These are phyloP conservation scores for Sinocyclocheilus grahami DNA, from an alignment of 2,113 vertebrate species.

Conservation along the genomic window DNA sequence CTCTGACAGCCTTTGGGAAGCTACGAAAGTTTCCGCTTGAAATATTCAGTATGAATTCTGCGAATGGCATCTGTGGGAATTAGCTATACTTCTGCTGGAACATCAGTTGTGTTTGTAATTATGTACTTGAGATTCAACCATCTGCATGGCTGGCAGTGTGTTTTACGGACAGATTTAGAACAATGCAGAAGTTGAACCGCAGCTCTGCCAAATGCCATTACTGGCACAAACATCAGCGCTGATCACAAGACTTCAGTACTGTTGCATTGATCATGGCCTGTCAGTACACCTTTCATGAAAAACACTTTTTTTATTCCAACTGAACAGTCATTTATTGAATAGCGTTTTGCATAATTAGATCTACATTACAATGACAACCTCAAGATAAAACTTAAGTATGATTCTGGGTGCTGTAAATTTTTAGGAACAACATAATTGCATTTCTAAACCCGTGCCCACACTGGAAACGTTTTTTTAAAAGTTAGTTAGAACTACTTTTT, in stretches of 20 bases:
- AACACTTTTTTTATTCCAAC: not conserved
- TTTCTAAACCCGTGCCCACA: not conserved
- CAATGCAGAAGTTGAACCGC: slow-evolving; percentile 9
- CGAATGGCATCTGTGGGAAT: not conserved
- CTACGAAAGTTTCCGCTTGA: not conserved
- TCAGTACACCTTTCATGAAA: not conserved
- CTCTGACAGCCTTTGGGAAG: not conserved
- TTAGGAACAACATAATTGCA: not conserved
- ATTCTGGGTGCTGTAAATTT: not conserved
- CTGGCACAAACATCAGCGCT: not conserved
- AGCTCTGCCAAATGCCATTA: not conserved
- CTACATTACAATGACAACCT: not conserved
- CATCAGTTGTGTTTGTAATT: not conserved
- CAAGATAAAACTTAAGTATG: not conserved
- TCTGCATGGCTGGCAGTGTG: not conserved
- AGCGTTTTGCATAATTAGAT: not conserved
- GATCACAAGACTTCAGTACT: not conserved
- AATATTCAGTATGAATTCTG: not conserved
- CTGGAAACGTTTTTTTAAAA: not conserved
- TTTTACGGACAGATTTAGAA: not conserved
- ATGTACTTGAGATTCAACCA: slow-evolving; percentile 8
- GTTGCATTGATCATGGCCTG: not conserved
- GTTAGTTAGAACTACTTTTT: not conserved
- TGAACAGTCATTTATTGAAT: not conserved
- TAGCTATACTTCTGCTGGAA: not conserved